phyloP scores from a whole-genome alignment of 2,888 invertebrate species.

The Papilio gigon region DNA sequence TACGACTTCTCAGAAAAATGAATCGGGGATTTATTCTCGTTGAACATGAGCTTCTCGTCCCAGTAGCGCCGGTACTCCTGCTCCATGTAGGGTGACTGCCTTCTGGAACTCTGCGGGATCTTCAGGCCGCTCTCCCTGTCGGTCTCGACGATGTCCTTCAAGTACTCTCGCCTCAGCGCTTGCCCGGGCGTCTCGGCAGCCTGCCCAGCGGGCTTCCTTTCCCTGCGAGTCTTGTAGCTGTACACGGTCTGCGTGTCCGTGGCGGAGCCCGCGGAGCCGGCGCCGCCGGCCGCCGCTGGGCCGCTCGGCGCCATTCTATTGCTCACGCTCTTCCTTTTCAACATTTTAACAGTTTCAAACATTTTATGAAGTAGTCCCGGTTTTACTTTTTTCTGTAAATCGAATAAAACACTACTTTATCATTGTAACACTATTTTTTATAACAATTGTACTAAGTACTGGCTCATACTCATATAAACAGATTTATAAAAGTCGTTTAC shows the following conservation, averaged over 20 bases:
- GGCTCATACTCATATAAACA: not conserved
- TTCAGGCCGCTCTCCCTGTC: constrained; percentile 21
- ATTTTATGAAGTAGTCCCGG: constrained; percentile 62
- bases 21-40: constrained; percentile 45
- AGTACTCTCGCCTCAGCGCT: constrained; percentile 26
- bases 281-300: constrained; percentile 56
- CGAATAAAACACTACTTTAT: constrained; percentile 7
- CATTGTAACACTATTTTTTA: not conserved
- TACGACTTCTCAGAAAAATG: constrained; percentile 50
- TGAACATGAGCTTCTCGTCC: constrained; percentile 61
- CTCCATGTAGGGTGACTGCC: constrained; percentile 59
- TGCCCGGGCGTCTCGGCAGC: constrained; percentile 11
- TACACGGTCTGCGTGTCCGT: constrained; percentile 58
- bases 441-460: not conserved
- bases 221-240: constrained; percentile 52
- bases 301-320: constrained; percentile 34
- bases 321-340: constrained; percentile 53
- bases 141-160: constrained; percentile 11
- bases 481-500: constrained; percentile 18
- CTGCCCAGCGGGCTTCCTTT: constrained; percentile 28
- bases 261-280: constrained; percentile 46
- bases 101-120: constrained; percentile 40
- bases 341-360: constrained; percentile 57
- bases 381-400: constrained; percentile 53
- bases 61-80: constrained; percentile 66